These are phyloP conservation scores for Glaucidium brasilianum DNA, from an alignment of 2,113 vertebrate species.

Conservation along the genomic window DNA sequence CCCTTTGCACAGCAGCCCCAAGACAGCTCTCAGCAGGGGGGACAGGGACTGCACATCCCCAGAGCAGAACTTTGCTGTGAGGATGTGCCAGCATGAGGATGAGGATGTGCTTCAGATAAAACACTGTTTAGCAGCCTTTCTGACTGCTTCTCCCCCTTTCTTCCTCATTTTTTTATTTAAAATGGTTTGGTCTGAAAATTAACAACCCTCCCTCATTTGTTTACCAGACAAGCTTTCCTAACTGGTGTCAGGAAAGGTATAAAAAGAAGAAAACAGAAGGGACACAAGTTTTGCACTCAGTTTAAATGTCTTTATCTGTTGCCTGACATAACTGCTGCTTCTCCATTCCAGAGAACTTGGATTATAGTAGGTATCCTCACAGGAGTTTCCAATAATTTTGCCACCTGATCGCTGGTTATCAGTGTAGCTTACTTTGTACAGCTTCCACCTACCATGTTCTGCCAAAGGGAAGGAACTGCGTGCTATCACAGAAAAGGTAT, in stretches of 20 bases:
- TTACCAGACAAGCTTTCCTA: background rate
- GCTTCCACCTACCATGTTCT: background rate
- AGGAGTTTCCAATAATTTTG: background rate
- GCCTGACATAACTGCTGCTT: background rate
- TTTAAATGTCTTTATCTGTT: background rate
- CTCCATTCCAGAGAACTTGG: background rate
- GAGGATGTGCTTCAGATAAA: background rate
- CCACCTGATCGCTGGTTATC: background rate
- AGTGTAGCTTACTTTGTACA: background rate
- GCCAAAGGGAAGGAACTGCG: background rate
- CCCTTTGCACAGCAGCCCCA: background rate
- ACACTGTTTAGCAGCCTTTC: background rate
- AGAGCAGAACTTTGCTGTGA: background rate
- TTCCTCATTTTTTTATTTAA: background rate
- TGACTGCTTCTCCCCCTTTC: background rate
- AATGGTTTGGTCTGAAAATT: background rate
- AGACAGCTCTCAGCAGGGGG: background rate
- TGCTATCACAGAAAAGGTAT: background rate
- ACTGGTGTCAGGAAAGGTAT: background rate
- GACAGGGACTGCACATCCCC: accelerated
- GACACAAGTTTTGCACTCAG: background rate
- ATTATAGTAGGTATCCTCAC: background rate
- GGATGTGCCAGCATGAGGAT: background rate
- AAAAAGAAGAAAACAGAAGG: background rate
- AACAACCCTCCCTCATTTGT: background rate